A percentile compares a stretch with the other conserved stretches of the same genome.
These are phyloP conservation scores for Heliconius aoede DNA, from an alignment of 2,888 invertebrate species.

Conservation along the genomic window DNA sequence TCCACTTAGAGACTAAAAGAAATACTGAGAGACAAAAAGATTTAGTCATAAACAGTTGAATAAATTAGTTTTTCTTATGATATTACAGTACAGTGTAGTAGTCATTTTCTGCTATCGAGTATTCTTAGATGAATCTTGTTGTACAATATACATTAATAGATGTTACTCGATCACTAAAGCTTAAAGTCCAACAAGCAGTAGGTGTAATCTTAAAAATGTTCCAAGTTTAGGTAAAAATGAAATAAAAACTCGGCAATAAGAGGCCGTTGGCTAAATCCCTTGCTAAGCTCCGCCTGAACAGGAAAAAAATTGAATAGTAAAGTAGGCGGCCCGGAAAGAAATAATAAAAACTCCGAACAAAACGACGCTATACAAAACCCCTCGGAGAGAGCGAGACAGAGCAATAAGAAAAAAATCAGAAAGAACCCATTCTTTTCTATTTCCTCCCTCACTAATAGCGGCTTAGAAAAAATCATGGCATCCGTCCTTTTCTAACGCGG, in stretches of 20 bases:
- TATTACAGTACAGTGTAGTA: background rate
- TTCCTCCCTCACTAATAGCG: constrained; percentile 81
- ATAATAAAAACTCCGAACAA: constrained; percentile 69
- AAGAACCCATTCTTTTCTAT: constrained; percentile 82
- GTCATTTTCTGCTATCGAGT: background rate
- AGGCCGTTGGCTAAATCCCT: constrained; percentile 75
- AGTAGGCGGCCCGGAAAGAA: constrained; percentile 80
- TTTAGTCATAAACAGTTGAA: no score
- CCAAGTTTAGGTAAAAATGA: constrained; percentile 52
- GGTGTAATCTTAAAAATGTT: constrained; percentile 26
- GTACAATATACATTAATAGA: background rate
- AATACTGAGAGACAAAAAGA: background rate
- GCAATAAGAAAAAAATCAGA: constrained; percentile 79
- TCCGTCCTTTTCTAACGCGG: constrained; percentile 74
- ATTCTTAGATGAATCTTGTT: background rate
- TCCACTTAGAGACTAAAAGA: background rate
- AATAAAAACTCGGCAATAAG: constrained; percentile 66
- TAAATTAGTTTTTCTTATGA: background rate
- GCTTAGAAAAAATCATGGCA: constrained; percentile 81
- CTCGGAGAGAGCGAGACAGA: constrained; percentile 72
- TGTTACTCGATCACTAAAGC: background rate
- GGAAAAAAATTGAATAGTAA: constrained; percentile 73
- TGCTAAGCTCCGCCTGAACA: constrained; percentile 78
- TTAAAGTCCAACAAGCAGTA: background rate
- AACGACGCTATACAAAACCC: constrained; percentile 56